Base-by-base conservation (phyloP, 2,888 invertebrate species). In the Cabera pusaria region DNA sequence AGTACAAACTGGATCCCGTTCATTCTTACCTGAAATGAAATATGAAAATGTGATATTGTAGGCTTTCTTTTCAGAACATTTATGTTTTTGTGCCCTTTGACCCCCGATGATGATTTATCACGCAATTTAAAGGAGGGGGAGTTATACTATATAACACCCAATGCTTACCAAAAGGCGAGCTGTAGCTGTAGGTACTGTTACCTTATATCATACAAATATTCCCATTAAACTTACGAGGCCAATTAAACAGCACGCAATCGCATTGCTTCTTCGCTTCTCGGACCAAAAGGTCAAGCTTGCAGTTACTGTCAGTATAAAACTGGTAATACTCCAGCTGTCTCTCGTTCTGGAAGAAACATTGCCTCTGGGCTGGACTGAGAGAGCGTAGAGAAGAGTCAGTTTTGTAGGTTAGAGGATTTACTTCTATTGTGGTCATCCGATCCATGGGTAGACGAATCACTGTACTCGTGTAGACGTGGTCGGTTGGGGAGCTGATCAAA, bases 291-390 rank as follows among this genome's bases (percentile, higher is more conserved):
- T 91, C 90, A 36, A 87, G 74, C 44, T 90, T 85, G 48, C 91
- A 91, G 42, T 91, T 91, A 14, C 79, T 80, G 38, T 90, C 90
- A 0, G 90, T 90, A 49, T 91, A 91, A 12, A 82, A 87, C 42
- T 76, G 66, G 25, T 78, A 89, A 35, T 78, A 78, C 6, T 78
- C 66, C 10, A 90, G 49, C 9, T 62, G 64, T 31, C 73, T 72
- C 44, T 90, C 89, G 14, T 75, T 73, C 43, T 88, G 85, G 49
- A 87, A 88, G 72, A 70, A 85, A 50, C 89, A 90, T 29, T 85
- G 82, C 6, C 90, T 62, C 24, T 71, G 64, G 5, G 75, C 71
- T 0, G 88, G 80, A 0, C 69, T 47, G 2, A 87, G 48, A 0
- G 63, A 40, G 6, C 77, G 66, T 2, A 90, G 65, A 0, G 70